Evolutionary conservation across 2,888 invertebrate genomes (phyloP).

Genomic region (Apomyelois bistriatella): DNA sequence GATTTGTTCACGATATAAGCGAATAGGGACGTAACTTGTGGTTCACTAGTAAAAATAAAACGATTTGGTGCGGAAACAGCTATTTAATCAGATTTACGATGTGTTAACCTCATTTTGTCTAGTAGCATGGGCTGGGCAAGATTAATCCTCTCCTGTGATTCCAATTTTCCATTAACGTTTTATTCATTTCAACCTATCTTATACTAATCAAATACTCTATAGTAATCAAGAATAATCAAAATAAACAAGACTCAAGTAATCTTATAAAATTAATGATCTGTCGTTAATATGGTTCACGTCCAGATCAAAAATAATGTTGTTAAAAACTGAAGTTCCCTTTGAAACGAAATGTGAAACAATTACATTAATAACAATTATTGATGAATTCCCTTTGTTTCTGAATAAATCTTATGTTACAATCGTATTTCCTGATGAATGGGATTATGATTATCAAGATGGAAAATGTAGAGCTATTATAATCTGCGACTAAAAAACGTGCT

Average conservation of each 20-base stretch:
- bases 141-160: neutral
- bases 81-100: slow-evolving; percentile 9
- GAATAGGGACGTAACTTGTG: slow-evolving; percentile 20
- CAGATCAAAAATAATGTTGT: neutral
- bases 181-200: neutral
- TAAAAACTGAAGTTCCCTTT: neutral
- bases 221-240: neutral
- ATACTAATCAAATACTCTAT: too few relatives aligned
- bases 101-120: slow-evolving; percentile 10
- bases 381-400: neutral
- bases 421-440: too few relatives aligned
- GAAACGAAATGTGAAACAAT: neutral
- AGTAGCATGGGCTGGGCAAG: neutral
- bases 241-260: neutral
- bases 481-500: too few relatives aligned
- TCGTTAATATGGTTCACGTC: neutral
- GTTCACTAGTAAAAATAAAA: slow-evolving; percentile 15
- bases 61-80: slow-evolving; percentile 11
- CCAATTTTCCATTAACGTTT: neutral
- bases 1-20: slow-evolving; percentile 36
- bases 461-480: too few relatives aligned
- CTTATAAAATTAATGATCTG: too few relatives aligned
- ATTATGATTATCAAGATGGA: too few relatives aligned
- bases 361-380: neutral
- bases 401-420: neutral